Percentiles rank a stretch among this genome's conserved stretches.
These are phyloP conservation scores for Platycheirus albimanus DNA, from an alignment of 2,888 invertebrate genomes.

Conservation along the genomic window DNA sequence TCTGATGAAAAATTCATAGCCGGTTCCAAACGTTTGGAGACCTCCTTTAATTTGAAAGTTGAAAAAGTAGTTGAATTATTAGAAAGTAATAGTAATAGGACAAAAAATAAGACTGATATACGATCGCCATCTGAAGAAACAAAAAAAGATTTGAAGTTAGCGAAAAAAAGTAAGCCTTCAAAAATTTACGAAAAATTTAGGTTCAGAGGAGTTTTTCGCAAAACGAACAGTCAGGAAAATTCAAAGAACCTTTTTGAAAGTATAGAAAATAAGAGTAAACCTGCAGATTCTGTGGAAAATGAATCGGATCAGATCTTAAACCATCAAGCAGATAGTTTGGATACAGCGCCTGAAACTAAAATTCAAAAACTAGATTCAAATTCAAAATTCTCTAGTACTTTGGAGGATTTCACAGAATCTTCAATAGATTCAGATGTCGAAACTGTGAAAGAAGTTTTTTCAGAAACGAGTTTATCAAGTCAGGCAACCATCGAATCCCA, in stretches of 20 bases:
- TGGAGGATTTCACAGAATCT: not conserved
- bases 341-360: not conserved
- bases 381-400: not conserved
- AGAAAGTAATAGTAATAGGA: not conserved
- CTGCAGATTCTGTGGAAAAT: not conserved
- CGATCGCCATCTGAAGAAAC: not conserved
- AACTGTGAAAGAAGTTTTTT: not conserved
- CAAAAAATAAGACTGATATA: not conserved
- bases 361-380: not conserved
- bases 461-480: not conserved
- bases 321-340: not conserved
- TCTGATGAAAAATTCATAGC: not conserved
- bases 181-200: conserved; percentile 81
- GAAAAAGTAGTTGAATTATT: conserved; percentile 31
- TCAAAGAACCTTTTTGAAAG: not conserved
- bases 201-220: conserved; percentile 77
- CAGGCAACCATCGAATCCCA: too few relatives aligned
- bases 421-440: not conserved
- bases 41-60: not conserved
- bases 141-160: conserved; percentile 4
- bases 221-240: conserved; percentile 40
- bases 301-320: not conserved
- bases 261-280: not conserved
- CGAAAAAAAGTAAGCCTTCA: conserved; percentile 76
- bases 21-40: not conserved